Evolutionary conservation across 2,113 vertebrate genomes (phyloP), one percentile per base, ranked within the genome.

Genomic region (Epinephelus fuscoguttatus): DNA sequence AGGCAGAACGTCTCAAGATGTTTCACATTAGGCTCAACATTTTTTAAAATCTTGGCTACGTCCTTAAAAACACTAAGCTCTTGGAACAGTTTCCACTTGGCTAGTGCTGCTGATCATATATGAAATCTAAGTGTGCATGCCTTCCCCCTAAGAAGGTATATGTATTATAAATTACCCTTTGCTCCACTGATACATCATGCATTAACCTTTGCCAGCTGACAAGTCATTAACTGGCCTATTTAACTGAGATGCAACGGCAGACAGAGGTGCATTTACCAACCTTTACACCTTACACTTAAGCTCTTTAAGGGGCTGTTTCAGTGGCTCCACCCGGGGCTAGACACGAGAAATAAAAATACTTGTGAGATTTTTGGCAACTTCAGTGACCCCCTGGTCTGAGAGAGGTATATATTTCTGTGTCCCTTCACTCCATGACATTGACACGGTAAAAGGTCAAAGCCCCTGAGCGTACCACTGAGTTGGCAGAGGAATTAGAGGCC

Each of bases 121-220:
- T 78, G 67, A 81, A 87, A 87, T 89, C 74, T 82, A 82, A 93
- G 84, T 25, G 59, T 62, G 80, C 78, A 81, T 56, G 66, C 67
- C 25, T 85, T 77, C 75, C 21, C 66, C 55, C 62, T 73, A 88
- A 90, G 70, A 89, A 93, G 75, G 67, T 80, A 75, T 89, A 90
- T 91, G 84, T 85, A 91, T 93, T 85, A 89, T 89, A 90, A 89
- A 93, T 94, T 80, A 90, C 85, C 93, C 86, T 93, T 93, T 94
- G 80, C 86, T 80, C 80, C 81, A 78, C 80, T 82, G 76, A 87
- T 92, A 84, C 86, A 86, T 94, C 90, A 88, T 78, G 79, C 84
- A 85, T 93, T 94, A 94, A 94, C 94, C 89, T 94, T 94, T 95
- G 75, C 85, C 73, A 79, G 82, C 55, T 84, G 88, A 89, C 89